Conservation (phyloP, 1,140 invertebrate genomes). For the Macrosteles quadrilineatus region DNA sequence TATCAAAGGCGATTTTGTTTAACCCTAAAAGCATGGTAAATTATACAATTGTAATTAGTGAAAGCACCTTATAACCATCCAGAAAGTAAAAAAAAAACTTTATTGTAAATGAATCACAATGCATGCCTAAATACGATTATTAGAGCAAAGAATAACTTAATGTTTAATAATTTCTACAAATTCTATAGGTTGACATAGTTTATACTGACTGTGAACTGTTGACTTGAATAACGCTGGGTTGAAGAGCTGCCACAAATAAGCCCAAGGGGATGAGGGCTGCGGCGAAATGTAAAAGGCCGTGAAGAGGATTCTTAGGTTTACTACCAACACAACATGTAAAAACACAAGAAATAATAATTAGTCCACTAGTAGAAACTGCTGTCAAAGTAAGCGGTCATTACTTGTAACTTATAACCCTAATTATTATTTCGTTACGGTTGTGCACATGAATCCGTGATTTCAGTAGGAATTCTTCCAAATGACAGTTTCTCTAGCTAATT, state of each 20-base stretch:
- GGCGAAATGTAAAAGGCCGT: slow-evolving; percentile 28
- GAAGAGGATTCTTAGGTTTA: slow-evolving; percentile 4
- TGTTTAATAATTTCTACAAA: too few species aligned
- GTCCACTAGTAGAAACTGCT: background rate
- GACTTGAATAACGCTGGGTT: slow-evolving; percentile 34
- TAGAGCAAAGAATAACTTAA: too few species aligned
- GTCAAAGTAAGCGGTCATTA: background rate
- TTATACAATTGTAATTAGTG: too few species aligned
- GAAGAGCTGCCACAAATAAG: slow-evolving; percentile 36
- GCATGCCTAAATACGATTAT: too few species aligned
- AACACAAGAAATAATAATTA: background rate
- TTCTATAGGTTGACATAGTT: too few species aligned
- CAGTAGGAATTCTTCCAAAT: too few species aligned
- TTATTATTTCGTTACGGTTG: background rate
- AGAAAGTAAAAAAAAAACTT: too few species aligned
- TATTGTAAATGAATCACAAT: too few species aligned
- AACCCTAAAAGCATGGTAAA: too few species aligned
- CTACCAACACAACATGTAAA: background rate
- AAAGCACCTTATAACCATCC: too few species aligned
- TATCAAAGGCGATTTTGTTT: too few species aligned
- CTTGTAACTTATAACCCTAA: background rate
- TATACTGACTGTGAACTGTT: slow-evolving; percentile 33
- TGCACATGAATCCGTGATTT: background rate
- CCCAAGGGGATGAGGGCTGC: slow-evolving; percentile 36
- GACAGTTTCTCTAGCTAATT: too few species aligned